phyloP scores from a whole-genome alignment of 2,797 vertebrate species.

The Sphaeramia orbicularis region DNA sequence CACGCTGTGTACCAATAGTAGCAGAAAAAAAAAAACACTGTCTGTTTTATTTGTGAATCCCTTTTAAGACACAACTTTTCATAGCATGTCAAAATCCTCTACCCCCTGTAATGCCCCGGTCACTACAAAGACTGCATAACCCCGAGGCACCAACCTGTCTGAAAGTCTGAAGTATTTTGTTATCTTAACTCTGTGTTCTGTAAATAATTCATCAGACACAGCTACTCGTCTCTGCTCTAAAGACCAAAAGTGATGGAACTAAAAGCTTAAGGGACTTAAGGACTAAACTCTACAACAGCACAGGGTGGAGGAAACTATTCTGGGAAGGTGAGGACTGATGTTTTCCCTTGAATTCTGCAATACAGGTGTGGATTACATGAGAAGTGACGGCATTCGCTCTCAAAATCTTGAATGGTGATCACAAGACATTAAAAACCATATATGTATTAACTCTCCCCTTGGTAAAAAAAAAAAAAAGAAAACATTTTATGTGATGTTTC shows the following conservation, averaged over 20 bases:
- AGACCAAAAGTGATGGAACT: constrained; percentile 61
- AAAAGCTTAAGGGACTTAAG: constrained; percentile 58
- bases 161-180: constrained; percentile 64
- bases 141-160: constrained; percentile 57
- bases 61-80: too few relatives aligned
- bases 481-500: not conserved
- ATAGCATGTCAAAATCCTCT: too few relatives aligned
- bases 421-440: not conserved
- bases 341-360: constrained; percentile 22
- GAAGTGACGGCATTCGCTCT: constrained; percentile 16
- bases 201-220: constrained; percentile 72
- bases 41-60: too few relatives aligned
- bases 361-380: constrained; percentile 27
- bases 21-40: too few relatives aligned
- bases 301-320: constrained; percentile 38
- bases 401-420: constrained; percentile 14
- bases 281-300: constrained; percentile 35
- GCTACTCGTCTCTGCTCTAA: constrained; percentile 29
- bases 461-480: constrained; percentile 7
- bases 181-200: constrained; percentile 61
- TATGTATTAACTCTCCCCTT: not conserved
- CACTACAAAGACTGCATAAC: constrained; percentile 30
- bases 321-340: constrained; percentile 16
- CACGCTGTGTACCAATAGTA: too few relatives aligned
- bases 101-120: constrained; percentile 14